Evolutionary conservation across 2,888 invertebrate genomes (phyloP), one percentile per base, ranked within the genome.

Genomic region (Molanna angustata): DNA sequence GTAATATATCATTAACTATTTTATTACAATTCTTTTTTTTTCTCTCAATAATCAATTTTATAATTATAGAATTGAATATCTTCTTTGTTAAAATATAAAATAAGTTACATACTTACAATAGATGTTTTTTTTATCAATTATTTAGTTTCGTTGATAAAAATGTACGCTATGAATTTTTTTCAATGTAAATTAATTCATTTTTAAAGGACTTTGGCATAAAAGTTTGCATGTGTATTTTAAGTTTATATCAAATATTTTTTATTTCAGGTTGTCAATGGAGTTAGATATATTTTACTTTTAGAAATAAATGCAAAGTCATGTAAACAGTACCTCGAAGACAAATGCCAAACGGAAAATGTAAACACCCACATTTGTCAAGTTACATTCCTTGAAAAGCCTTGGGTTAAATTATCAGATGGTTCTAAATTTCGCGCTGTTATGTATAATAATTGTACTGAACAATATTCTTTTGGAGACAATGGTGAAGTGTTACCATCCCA

Each of bases 381-480:
- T 56, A 75, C 80, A 16, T 78, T 84, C 62, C 67, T 84, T 50
- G 83, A 86, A 64, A 82, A 83, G 62, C 83, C 84, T 1, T 86
- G 86, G 85, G 64, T 82, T 19, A 74, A 72, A 63, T 71, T 77
- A 47, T 65, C 74, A 11, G 74, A 76, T 66, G 81, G 81, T 22
- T 76, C 76, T 42, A 82, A 80, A 65, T 77, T 78, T 40, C 80
- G 83, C 63, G 74, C 80, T 11, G 74, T 87, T 51, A 66, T 81
- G 42, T 70, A 77, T 18, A 85, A 86, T 61, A 87, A 87, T 63
- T 86, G 86, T 64, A 85, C 84, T 1, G 67, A 71, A 42, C 70
- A 76, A 44, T 80, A 80, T 74, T 67, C 69, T 56, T 81, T 71
- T 62, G 71, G 70, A 22, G 72, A 72, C 51, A 65, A 71, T 54